Base-by-base conservation (phyloP, 2,797 vertebrate genomes). In the Acanthurus tractus region DNA sequence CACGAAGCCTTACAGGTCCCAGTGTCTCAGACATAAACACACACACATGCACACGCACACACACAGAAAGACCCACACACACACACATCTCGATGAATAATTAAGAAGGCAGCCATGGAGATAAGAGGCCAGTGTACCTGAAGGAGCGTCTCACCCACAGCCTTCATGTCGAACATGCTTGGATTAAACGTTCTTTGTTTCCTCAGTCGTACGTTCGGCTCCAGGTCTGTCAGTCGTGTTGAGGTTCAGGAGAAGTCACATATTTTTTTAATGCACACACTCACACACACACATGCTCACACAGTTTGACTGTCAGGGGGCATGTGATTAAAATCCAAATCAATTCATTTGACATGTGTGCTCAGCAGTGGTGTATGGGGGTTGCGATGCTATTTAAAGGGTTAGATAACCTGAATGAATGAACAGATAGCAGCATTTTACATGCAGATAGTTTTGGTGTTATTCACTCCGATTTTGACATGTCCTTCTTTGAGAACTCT, bases 41-140 rank as follows among this genome's bases (percentile, higher is more conserved):
- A 63, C 42, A 77, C 25, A 72, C 18, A 59, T 18, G 36, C 49
- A 66, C 63, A 72, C 61, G 52, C 44, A 63, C 18, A n/a, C 58
- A 45, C 48, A 64, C 29, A 34, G 29, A 34, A 6, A 34, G 29
- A 34, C 29, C 29, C 44, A 61, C 11, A 22, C 59, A 61, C 11
- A 22, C 59, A 45, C 53, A 71, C 48, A 62, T 57, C 76, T 80
- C 87, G 75, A 93, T 93, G 88, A 93, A 94, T 94, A 93, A 92
- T 94, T 90, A 90, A 94, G 29, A 57, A 86, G 88, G 78, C 63
- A 76, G 74, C 38, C 74, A 58, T 77, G 72, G 69, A 79, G 85
- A 91, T 88, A 83, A 88, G 76, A 93, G 81, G 70, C 87, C 81
- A 72, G 62, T 50, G 71, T 63, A 87, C 76, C 90, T 91, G 74